Base-by-base conservation (phyloP, 2,113 vertebrate species). In the Phalacrocorax brasilianus region DNA sequence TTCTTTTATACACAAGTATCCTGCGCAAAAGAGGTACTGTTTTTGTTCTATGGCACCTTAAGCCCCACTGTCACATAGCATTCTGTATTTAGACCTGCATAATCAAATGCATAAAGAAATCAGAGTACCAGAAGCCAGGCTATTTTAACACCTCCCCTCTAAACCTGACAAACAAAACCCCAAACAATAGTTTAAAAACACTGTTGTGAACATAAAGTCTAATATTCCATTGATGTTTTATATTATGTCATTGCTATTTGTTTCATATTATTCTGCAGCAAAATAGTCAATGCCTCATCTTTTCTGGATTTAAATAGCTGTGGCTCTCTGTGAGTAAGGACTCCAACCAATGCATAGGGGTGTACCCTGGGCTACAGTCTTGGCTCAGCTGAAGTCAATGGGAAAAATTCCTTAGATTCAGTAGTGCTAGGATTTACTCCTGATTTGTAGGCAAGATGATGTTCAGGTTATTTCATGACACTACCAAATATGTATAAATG, bases 21-120 rank as follows among this genome's bases (percentile, higher is more conserved):
- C 14, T n/a, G 5, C 40, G 17, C 65, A 79, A 81, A 85, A 77
- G n/a, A 52, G 24, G 14, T 21, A 33, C 33, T 68, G n/a, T 26
- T 73, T 73, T 89, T 91, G 71, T 82, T 93, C 94, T 82, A 56
- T 61, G 66, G 2, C 18, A 75, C 42, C 33, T 53, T 85, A 58
- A 91, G 49, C 65, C 27, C 76, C 85, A 84, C 58, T 92, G 80
- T 95, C 94, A 95, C 93, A 94, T 18, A 85, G 22, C 84, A 73
- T 91, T 89, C 47, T 70, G 8, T 88, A 70, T 88, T 71, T 85
- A 95, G 52, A 82, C 12, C 28, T 72, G 18, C 5, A 85, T 68
- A 79, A 88, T 17, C 14, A 85, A 78, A 71, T 42, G 19, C 9
- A n/a, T 82, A 66, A 88, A 63, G 18, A 89, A 89, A 74, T 58